Base-by-base conservation (phyloP, 2,888 invertebrate genomes). In the Cephus sareptanus region DNA sequence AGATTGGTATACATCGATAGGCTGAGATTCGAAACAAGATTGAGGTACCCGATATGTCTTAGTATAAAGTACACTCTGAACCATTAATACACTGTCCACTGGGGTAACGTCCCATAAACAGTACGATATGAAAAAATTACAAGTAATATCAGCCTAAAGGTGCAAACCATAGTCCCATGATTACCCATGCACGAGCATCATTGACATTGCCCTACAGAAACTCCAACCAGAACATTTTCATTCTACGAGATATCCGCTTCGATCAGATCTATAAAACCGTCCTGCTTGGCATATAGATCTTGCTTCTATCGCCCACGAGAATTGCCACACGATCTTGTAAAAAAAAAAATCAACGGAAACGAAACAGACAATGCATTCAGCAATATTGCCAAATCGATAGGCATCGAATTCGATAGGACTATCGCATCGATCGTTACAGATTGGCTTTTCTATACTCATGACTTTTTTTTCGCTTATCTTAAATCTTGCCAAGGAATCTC, bases 1-100 rank as follows among this genome's bases (percentile, higher is more conserved):
- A 81, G 80, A 81, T 80, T 79, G 82, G 82, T 82, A 80, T 79
- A 82, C 81, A 83, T 80, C 82, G 81, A 83, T 82, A 83, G 82
- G 79, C 79, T 77, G 77, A 81, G 81, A 78, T 77, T 75, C 75
- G 69, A 78, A 73, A 79, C 74, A 82, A 83, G 83, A 81, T 83
- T 82, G 81, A 75, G 80, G 82, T 79, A 83, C 81, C 56, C 83
- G 82, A 82, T 81, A 80, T 74, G 77, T 80, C 78, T 79, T 74
- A 70, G 34, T 40, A 71, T 79, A 79, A 73, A 68, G 74, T 76
- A 31, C 13, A 37, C 69, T 74, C 74, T 71, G 75, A 30, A 74
- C 76, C 80, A 78, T 82, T 81, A 81, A 82, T 81, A 79, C 76
- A 77, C 75, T 77, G 79, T 80, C 77, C 73, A 68, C 71, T 73